Evolutionary conservation across 2,888 invertebrate genomes (phyloP).

Genomic region (Operophtera brumata): DNA sequence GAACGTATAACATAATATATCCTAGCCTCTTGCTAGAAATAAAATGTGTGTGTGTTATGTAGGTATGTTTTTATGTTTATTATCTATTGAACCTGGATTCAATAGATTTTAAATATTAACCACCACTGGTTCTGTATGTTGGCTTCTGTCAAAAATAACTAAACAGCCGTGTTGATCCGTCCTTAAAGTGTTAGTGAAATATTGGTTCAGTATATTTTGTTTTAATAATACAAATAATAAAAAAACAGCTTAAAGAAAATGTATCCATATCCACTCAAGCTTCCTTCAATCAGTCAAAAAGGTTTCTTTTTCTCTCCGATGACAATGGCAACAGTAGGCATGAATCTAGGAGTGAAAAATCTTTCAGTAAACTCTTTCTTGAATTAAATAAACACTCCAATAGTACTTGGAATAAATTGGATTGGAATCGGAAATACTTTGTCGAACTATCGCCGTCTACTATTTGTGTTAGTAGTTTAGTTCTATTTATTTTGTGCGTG

Average conservation of each 20-base stretch:
- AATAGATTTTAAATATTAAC: no score
- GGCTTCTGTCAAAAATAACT: no score
- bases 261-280: background rate
- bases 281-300: constrained; percentile 33
- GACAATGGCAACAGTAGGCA: constrained; percentile 20
- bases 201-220: no score
- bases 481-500: constrained; percentile 15
- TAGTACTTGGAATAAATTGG: constrained; percentile 59
- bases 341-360: constrained; percentile 39
- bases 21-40: no score
- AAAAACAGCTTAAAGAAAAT: background rate
- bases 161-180: no score
- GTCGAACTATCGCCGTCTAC: constrained; percentile 33
- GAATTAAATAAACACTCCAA: constrained; percentile 48
- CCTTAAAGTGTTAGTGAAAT: no score
- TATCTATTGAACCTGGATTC: no score
- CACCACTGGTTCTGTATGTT: background rate
- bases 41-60: no score
- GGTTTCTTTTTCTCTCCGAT: constrained; percentile 18
- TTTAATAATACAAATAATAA: no score
- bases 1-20: no score
- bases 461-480: constrained; percentile 21
- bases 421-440: constrained; percentile 52
- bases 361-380: constrained; percentile 36
- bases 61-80: no score